Evolutionary conservation across 2,797 vertebrate species (phyloP).

Genomic region (Chromis chromis): DNA sequence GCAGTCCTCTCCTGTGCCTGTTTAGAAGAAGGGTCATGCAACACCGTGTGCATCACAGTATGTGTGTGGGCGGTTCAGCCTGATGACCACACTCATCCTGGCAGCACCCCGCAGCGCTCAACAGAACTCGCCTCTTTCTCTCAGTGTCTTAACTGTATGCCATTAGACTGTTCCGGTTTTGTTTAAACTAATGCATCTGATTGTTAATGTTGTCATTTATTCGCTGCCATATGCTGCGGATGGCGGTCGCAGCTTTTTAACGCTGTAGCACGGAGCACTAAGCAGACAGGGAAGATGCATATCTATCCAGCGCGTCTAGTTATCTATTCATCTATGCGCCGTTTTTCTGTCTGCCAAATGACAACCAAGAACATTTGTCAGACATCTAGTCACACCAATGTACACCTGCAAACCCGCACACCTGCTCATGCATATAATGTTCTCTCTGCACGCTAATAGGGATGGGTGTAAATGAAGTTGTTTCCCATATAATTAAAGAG

Average conservation of each 20-base stretch:
- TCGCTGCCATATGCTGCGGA: constrained; percentile 40
- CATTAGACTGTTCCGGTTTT: constrained; percentile 21
- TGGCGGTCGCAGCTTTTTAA: constrained; percentile 21
- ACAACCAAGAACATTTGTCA: constrained; percentile 59
- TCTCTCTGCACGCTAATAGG: constrained; percentile 32
- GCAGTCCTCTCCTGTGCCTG: constrained; percentile 1
- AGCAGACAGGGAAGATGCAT: constrained; percentile 39
- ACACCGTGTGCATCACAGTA: constrained; percentile 1
- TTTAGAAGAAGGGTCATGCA: constrained; percentile 26
- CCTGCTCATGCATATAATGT: constrained; percentile 74
- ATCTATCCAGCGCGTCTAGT: constrained; percentile 44
- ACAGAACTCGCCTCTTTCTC: constrained; percentile 3
- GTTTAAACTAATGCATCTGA: constrained; percentile 23
- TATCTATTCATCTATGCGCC: constrained; percentile 69
- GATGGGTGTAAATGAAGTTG: constrained; percentile 46
- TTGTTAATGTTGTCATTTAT: constrained; percentile 14
- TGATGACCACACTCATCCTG: constrained; percentile 20
- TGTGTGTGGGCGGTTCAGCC: constrained; percentile 29
- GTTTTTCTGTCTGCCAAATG: constrained; percentile 65
- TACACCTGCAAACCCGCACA: constrained; percentile 59
- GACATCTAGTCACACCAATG: constrained; percentile 56
- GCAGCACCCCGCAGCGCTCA: constrained; percentile 21
- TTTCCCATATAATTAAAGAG: constrained; percentile 54
- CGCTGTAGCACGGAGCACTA: not conserved
- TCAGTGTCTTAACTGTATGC: not conserved